A percentile compares a stretch with the other conserved stretches of the same genome.
Evolutionary conservation across 2,888 invertebrate species (phyloP).

Genomic region (Alcis repandata): DNA sequence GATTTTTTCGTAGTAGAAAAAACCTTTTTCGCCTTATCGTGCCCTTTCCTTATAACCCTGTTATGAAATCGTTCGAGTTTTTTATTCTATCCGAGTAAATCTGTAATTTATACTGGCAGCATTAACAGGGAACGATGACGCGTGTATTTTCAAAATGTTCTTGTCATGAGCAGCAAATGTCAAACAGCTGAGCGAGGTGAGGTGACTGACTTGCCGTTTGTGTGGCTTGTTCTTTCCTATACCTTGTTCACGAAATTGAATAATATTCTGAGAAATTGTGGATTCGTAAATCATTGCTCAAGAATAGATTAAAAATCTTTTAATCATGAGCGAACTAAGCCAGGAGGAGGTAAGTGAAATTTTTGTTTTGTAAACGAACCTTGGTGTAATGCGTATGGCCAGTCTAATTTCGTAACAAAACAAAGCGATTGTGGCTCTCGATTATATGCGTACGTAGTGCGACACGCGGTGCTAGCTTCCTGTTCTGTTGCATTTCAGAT

Average conservation of each 20-base stretch:
- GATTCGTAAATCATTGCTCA: conserved; percentile 56
- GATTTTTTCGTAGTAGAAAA: too few relatives aligned
- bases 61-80: too few relatives aligned
- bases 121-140: conserved; percentile 72
- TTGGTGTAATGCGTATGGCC: conserved; percentile 79
- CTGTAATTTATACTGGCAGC: background rate
- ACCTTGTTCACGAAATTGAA: conserved; percentile 68
- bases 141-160: conserved; percentile 85
- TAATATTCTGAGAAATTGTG: conserved; percentile 69
- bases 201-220: conserved; percentile 84
- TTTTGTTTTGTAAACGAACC: conserved; percentile 76
- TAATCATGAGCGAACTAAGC: conserved; percentile 93
- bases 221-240: conserved; percentile 78
- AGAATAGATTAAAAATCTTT: conserved; percentile 57
- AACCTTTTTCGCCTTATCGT: too few relatives aligned
- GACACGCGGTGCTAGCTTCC: conserved; percentile 67
- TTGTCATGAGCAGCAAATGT: conserved; percentile 82
- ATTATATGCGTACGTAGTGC: conserved; percentile 61
- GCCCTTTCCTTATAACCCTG: too few relatives aligned
- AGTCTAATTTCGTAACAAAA: conserved; percentile 87
- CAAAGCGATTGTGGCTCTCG: conserved; percentile 78
- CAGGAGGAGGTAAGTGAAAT: conserved; percentile 93
- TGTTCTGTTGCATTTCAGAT: conserved; percentile 85
- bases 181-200: conserved; percentile 85
- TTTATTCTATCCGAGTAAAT: background rate